Evolutionary conservation across 2,888 invertebrate species (phyloP), one percentile per base, ranked within the genome.

Genomic region (Lepidonotus clava): DNA sequence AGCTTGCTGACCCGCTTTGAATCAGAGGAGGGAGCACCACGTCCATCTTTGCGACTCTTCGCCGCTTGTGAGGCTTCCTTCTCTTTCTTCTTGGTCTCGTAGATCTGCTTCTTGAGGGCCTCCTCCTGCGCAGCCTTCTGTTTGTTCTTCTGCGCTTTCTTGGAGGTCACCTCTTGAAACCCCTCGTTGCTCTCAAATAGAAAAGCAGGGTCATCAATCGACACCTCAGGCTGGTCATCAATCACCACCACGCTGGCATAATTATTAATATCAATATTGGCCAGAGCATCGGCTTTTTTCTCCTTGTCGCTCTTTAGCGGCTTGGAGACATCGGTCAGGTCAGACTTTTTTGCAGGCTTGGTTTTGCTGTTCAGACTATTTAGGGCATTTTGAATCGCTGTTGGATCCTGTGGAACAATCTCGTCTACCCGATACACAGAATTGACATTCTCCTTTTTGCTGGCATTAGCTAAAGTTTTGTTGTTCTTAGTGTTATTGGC

Each of bases 151-250:
- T 91, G 87, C 5, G 92, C 90, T 93, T 97, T 97, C 94, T 97
- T 97, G 86, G 96, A 97, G 87, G 97, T 96, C 8, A 97, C 97
- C 93, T 97, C 97, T 94, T 97, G 97, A 94, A 97, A 97, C 83
- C 97, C 97, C 91, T 95, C 95, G 87, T 93, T 93, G 87, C 90
- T 92, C 89, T 94, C 94, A 90, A 93, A 94, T 86, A 94, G 90
- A 89, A 94, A 94, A 85, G 93, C 92, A 85, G 95, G 93, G 90
- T 95, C 95, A 90, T 92, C 94, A 90, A 92, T 94, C 91, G 91
- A 94, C 90, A 92, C 95, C 92, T 92, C 95, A 90, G 95, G 95
- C 90, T 95, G 95, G 91, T 95, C 95, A 92, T 95, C 95, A 89
- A 95, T 95, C 84, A 95, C 94, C 88, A 95, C 95, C 89, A 95